phyloP scores from a whole-genome alignment of 2,113 vertebrate species.

The Atrichornis clamosus region DNA sequence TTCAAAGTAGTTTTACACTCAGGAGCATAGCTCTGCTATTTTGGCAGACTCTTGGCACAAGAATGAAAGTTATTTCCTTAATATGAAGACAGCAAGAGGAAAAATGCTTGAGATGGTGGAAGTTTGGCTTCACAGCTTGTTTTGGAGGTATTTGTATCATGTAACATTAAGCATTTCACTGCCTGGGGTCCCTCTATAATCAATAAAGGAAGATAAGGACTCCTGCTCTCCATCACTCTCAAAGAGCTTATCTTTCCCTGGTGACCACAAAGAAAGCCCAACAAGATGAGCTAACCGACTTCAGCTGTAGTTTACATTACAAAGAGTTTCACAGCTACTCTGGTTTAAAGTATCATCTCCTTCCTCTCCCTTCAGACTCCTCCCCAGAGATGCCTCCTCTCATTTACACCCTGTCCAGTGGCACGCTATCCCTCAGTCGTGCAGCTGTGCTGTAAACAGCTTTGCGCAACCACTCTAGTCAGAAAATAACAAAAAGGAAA shows the following conservation, averaged over 20 bases:
- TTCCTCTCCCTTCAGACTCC: not conserved
- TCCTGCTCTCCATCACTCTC: conserved; percentile 2
- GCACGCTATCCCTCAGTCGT: not conserved
- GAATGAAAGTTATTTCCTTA: conserved; percentile 46
- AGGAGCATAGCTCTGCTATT: not conserved
- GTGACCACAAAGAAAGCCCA: not conserved
- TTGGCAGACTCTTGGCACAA: conserved; percentile 37
- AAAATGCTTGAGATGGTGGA: not conserved
- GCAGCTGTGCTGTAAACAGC: conserved; percentile 1
- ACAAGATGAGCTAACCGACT: conserved; percentile 3
- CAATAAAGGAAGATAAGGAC: not conserved
- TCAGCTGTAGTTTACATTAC: not conserved
- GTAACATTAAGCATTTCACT: not conserved
- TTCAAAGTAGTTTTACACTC: not conserved
- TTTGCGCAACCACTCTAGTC: not conserved
- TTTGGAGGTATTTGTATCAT: not conserved
- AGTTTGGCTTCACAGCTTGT: not conserved
- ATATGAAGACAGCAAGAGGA: not conserved
- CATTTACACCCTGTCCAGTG: not conserved
- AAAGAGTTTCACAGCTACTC: conserved; percentile 5
- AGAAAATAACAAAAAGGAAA: conserved; percentile 1
- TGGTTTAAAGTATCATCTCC: not conserved
- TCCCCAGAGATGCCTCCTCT: not conserved
- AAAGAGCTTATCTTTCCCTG: conserved; percentile 10
- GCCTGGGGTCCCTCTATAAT: not conserved